Percentiles rank a stretch among this genome's conserved stretches.
Conservation (phyloP, 1,140 invertebrate genomes). For the Drosophila mayri region DNA sequence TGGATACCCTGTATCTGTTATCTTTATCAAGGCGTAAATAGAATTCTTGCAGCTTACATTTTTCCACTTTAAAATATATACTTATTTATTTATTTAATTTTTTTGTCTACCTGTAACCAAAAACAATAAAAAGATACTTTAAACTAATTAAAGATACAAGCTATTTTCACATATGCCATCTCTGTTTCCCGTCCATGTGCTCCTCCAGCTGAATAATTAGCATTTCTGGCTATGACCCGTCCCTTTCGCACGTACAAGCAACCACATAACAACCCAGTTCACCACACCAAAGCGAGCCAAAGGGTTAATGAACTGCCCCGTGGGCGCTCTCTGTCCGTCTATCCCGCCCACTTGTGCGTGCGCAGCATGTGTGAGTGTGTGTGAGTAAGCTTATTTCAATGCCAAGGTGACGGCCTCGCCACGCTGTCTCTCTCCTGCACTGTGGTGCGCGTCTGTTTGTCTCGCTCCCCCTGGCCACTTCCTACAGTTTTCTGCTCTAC, state of each 20-base stretch:
- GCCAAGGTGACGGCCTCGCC: conserved; percentile 64
- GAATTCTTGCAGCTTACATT: too few species aligned
- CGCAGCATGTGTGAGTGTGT: conserved; percentile 10
- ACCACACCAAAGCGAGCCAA: conserved; percentile 50
- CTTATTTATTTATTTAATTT: neutral
- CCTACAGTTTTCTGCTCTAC: conserved; percentile 68
- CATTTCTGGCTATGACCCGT: conserved; percentile 35
- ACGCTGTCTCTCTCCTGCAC: conserved; percentile 25
- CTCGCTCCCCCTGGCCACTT: conserved; percentile 29
- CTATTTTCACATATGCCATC: neutral
- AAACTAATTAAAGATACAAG: neutral
- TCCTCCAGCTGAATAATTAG: conserved; percentile 24
- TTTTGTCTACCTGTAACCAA: neutral
- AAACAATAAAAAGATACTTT: neutral
- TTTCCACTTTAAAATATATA: neutral
- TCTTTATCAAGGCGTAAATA: too few species aligned
- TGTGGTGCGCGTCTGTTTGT: conserved; percentile 8
- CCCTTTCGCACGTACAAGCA: conserved; percentile 44
- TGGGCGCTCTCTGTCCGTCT: conserved; percentile 8
- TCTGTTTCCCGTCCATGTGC: neutral
- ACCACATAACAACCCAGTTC: conserved; percentile 53
- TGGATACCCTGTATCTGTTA: neutral
- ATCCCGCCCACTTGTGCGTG: conserved; percentile 10
- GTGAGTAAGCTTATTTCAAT: conserved; percentile 61
- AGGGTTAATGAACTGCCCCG: conserved; percentile 70